phyloP scores from a whole-genome alignment of 2,888 invertebrate genomes.

The Rhopalosiphum nymphaeae region DNA sequence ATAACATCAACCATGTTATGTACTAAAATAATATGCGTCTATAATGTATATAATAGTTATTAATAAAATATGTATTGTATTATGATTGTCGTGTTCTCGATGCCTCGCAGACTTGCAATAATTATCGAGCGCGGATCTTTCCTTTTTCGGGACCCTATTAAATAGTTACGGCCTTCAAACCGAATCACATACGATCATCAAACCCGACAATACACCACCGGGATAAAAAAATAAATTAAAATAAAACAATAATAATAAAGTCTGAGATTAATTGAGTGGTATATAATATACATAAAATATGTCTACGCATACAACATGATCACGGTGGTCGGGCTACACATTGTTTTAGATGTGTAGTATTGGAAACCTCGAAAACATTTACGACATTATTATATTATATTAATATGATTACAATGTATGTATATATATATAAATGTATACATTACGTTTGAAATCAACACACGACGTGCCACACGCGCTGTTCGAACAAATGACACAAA shows the following conservation, averaged over 20 bases:
- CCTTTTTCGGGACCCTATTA: neutral
- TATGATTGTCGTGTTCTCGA: neutral
- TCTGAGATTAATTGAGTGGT: neutral
- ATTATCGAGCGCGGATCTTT: neutral
- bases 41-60: neutral
- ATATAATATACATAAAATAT: neutral
- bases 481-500: conserved; percentile 22
- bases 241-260: conserved; percentile 7
- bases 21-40: neutral
- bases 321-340: conserved; percentile 20
- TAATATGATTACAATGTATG: no score
- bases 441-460: neutral
- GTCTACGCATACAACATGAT: neutral
- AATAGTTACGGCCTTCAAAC: neutral
- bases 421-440: no score
- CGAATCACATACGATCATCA: neutral
- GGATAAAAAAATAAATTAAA: neutral
- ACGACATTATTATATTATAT: conserved; percentile 23
- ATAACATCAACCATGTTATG: neutral
- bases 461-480: conserved; percentile 37
- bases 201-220: neutral
- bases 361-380: conserved; percentile 35
- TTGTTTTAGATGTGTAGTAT: neutral
- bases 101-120: neutral
- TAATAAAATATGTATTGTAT: neutral